phyloP scores from a whole-genome alignment of 2,888 invertebrate genomes.

The Trypoxylon attenuatum region DNA sequence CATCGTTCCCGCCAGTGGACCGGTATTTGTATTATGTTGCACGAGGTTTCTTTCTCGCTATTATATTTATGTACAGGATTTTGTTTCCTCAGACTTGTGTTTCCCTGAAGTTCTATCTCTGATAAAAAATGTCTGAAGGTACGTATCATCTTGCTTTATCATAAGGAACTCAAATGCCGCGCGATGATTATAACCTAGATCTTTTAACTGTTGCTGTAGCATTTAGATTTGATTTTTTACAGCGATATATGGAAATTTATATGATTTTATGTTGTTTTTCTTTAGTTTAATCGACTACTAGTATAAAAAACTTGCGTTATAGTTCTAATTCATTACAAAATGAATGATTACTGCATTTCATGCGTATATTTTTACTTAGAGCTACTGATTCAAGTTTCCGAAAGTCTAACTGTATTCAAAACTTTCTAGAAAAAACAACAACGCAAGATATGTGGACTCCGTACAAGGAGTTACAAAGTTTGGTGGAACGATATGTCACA shows the following conservation, averaged over 20 bases:
- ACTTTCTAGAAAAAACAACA: slow-evolving; percentile 66
- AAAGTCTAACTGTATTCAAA: no score
- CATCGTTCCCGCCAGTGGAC: slow-evolving; percentile 46
- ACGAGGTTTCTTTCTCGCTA: slow-evolving; percentile 19
- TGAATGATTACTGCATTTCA: no score
- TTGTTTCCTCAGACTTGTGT: slow-evolving; percentile 3
- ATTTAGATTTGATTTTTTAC: no score
- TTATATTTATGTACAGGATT: slow-evolving; percentile 20
- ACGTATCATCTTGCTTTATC: slow-evolving; percentile 4
- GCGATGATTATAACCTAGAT: slow-evolving; percentile 11
- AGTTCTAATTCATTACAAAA: no score
- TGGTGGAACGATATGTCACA: slow-evolving; percentile 82
- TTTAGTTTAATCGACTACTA: no score
- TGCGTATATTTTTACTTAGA: no score
- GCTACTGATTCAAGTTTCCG: no score
- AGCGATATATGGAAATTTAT: no score
- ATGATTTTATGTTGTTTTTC: no score
- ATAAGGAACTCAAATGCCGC: background rate
- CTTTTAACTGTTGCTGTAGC: no score
- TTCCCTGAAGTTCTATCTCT: slow-evolving; percentile 10
- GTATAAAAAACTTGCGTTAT: no score
- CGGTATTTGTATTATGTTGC: slow-evolving; percentile 48
- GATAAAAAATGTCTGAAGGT: slow-evolving; percentile 48
- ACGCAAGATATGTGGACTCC: slow-evolving; percentile 90
- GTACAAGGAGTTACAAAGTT: slow-evolving; percentile 84